A percentile compares a stretch with the other conserved stretches of the same genome.
Conservation (phyloP, 2,797 vertebrate genomes). For the Acrossocheilus fasciatus region DNA sequence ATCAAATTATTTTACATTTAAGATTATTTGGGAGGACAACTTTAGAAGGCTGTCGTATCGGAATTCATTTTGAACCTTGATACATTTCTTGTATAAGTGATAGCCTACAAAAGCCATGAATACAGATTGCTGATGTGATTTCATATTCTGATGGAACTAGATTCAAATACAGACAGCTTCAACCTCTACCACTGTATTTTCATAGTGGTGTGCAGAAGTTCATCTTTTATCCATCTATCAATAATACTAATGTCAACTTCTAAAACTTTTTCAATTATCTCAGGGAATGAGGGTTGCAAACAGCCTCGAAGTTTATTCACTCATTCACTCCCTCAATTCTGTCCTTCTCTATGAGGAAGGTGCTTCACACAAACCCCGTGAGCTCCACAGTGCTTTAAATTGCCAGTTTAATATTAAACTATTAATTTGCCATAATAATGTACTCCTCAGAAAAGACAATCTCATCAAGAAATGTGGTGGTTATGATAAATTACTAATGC, state of each 20-base stretch:
- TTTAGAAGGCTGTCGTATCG: neutral
- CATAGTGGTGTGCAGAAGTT: conserved; percentile 6
- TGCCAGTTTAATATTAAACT: conserved; percentile 69
- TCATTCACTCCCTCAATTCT: conserved; percentile 7
- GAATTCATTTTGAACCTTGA: neutral
- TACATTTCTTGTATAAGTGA: neutral
- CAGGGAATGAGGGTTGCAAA: conserved; percentile 39
- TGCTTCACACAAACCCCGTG: conserved; percentile 49
- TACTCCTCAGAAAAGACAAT: conserved; percentile 65
- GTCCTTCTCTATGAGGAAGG: conserved; percentile 17
- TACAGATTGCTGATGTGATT: neutral
- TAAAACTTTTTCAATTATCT: conserved; percentile 58
- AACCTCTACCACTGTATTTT: neutral
- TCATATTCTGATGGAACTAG: conserved; percentile 1
- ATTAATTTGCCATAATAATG: conserved; percentile 70
- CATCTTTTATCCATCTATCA: conserved; percentile 13
- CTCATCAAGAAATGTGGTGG: conserved; percentile 63
- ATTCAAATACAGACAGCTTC: neutral
- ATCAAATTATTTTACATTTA: neutral
- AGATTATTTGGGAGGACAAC: neutral
- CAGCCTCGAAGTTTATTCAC: conserved; percentile 33
- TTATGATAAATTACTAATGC: conserved; percentile 67
- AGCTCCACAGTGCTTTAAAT: conserved; percentile 67
- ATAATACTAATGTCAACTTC: conserved; percentile 28
- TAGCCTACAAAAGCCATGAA: conserved; percentile 5